These are phyloP conservation scores for Phycodurus eques DNA, from an alignment of 2,113 vertebrate genomes.

Conservation along the genomic window DNA sequence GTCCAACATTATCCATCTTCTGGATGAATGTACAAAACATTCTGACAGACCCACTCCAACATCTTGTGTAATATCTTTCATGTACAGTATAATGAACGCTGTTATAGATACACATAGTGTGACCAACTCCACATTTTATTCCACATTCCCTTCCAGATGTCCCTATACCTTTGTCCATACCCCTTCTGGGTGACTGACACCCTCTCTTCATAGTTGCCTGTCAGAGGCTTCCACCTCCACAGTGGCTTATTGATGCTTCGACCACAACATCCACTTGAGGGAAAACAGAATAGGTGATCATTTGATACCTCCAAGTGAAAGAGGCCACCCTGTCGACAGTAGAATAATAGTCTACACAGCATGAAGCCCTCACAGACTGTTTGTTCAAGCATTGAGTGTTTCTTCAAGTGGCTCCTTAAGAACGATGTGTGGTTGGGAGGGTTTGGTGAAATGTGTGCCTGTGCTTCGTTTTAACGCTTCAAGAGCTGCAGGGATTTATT, in stretches of 20 bases:
- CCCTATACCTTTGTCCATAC: background rate
- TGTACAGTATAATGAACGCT: too few species aligned
- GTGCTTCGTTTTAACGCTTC: conserved; percentile 12
- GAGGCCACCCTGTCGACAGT: conserved; percentile 58
- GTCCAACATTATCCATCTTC: background rate
- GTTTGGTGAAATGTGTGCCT: conserved; percentile 26
- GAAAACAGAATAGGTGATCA: conserved; percentile 63
- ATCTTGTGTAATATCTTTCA: background rate
- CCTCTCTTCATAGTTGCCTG: conserved; percentile 35
- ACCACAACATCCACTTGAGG: conserved; percentile 37
- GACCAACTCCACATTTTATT: background rate
- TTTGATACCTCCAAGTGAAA: conserved; percentile 53
- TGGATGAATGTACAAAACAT: background rate
- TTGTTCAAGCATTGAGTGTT: too few species aligned
- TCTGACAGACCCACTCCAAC: background rate
- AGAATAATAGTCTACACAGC: conserved; percentile 58
- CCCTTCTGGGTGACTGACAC: conserved; percentile 42
- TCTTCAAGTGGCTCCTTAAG: conserved; percentile 52
- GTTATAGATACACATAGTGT: too few species aligned
- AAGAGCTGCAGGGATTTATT: conserved; percentile 7
- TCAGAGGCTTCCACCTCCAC: conserved; percentile 43
- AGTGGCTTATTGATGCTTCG: conserved; percentile 56
- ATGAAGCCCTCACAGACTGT: conserved; percentile 42
- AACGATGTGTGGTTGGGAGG: conserved; percentile 36
- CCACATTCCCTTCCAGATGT: background rate